Base-by-base conservation (phyloP, 2,797 vertebrate genomes). In the Psittacula derbiana region DNA sequence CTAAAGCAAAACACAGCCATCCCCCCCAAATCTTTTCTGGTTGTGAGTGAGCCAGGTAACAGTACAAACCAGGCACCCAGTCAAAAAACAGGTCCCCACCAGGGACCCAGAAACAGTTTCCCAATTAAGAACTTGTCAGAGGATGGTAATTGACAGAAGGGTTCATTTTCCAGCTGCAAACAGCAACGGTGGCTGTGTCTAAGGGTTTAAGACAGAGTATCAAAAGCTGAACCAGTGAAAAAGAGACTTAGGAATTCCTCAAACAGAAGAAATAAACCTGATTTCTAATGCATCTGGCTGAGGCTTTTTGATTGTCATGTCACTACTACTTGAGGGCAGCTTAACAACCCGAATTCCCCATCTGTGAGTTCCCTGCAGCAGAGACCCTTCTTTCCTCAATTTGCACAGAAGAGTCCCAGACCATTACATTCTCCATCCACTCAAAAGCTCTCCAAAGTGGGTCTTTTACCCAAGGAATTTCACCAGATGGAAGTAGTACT, bases 41-140 rank as follows among this genome's bases (percentile, higher is more conserved):
- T 10, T 9, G 2, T 1, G 1, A 76, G 61, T 1, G 7, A 84
- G 55, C 8, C 49, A 25, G 24, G 25, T 27, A 69, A 31, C 1
- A 3, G 44, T 73, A 60, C 58, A 70, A 72, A 70, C 8, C n/a
- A 44, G 24, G 53, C 52, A 64, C 73, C 25, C 53, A 47, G 78
- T 16, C 46, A 62, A 80, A 61, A 0, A 1, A 23, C 38, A 69
- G 21, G 47, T 52, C 13, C 53, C 12, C 44, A 55, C 24, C 13
- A 23, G 55, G 24, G 36, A 57, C 16, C 12, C 31, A 53, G 69
- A 67, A 90, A 43, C 7, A 81, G 11, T 23, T 86, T 31, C 81
- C 31, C 52, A 60, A 4, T 28, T 49, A 65, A 43, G 53, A 55
- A 40, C n/a, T 44, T 60, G 64, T 23, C 40, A 66, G 27, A 60